Evolutionary conservation across 1,140 invertebrate species (phyloP), one percentile per base, ranked within the genome.

Genomic region (Periplaneta americana): DNA sequence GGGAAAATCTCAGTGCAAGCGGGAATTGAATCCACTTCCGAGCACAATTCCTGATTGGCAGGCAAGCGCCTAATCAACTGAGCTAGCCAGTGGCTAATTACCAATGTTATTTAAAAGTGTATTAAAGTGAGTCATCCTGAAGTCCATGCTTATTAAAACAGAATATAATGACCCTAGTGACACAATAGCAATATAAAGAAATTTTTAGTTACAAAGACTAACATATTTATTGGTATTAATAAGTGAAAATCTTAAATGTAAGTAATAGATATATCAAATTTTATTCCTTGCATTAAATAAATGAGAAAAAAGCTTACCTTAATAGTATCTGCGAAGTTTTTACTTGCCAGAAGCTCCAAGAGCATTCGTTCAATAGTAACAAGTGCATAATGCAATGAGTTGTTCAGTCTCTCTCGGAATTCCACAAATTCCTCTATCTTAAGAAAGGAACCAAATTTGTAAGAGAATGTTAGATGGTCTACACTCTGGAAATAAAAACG

Each of bases 371-470:
- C 97, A 31, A 95, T 91, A 2, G 92, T 93, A 28, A 93, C 92
- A 82, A 91, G 90, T 13, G 93, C 92, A 87, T 94, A 94, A 88
- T 98, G 95, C 76, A 96, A 89, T 81, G 97, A 98, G 85, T 95
- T 93, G 82, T 95, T 93, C 39, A 98, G 87, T 81, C 94, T 90
- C 85, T 95, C 93, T 84, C 94, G 91, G 85, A 98, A 96, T 85
- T 96, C 93, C 81, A 97, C 92, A 87, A 98, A 96, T 88, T 98
- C 97, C 84, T 95, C 92, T 84, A 98, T 93, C 91, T 98, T 98
- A 79, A 94, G 92, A 89, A 98, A 98, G 57, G 96, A 97, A 18
- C 97, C 97, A 88, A 94, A 98, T 86, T 98, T 98, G 88, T 98
- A 98, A 4, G 96, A 96, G 85, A 95, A 94, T 33, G 97, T 96